These are phyloP conservation scores for Batillaria attramentaria DNA, from an alignment of 1,140 invertebrate species.

Conservation along the genomic window DNA sequence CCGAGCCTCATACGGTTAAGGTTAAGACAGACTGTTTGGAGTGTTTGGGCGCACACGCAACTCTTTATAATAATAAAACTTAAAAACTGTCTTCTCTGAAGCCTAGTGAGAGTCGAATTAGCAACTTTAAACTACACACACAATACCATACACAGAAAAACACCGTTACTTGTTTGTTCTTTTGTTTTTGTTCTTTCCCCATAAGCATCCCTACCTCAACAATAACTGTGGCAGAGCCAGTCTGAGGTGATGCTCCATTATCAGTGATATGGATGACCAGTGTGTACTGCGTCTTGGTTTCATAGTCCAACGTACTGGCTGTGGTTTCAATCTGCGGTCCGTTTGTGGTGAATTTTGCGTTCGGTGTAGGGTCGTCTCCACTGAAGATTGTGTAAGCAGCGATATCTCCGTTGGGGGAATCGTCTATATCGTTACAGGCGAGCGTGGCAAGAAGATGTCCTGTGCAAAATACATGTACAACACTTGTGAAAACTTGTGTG, in stretches of 20 bases:
- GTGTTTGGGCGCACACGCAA: too few relatives aligned
- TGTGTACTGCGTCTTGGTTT: slow-evolving; percentile 27
- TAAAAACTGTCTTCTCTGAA: too few relatives aligned
- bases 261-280: slow-evolving; percentile 39
- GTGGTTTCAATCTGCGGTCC: slow-evolving; percentile 14
- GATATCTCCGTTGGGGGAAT: slow-evolving; percentile 39
- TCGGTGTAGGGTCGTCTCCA: slow-evolving; percentile 40
- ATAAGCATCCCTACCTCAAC: slow-evolving; percentile 28
- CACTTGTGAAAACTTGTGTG: background rate
- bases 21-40: too few relatives aligned
- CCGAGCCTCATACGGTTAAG: too few relatives aligned
- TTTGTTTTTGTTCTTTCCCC: background rate
- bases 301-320: slow-evolving; percentile 20
- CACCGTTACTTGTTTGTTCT: background rate
- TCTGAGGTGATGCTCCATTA: slow-evolving; percentile 29
- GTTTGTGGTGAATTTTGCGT: slow-evolving; percentile 22
- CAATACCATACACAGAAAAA: background rate
- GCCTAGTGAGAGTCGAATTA: background rate
- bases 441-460: slow-evolving; percentile 16
- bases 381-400: slow-evolving; percentile 36
- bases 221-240: slow-evolving; percentile 36
- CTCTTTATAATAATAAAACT: too few relatives aligned
- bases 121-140: background rate
- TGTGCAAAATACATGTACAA: too few relatives aligned
- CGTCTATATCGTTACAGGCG: slow-evolving; percentile 41